Percentiles rank a stretch among this genome's conserved stretches.
Conservation (phyloP, 1,140 invertebrate genomes). For the Papilio glaucus region DNA sequence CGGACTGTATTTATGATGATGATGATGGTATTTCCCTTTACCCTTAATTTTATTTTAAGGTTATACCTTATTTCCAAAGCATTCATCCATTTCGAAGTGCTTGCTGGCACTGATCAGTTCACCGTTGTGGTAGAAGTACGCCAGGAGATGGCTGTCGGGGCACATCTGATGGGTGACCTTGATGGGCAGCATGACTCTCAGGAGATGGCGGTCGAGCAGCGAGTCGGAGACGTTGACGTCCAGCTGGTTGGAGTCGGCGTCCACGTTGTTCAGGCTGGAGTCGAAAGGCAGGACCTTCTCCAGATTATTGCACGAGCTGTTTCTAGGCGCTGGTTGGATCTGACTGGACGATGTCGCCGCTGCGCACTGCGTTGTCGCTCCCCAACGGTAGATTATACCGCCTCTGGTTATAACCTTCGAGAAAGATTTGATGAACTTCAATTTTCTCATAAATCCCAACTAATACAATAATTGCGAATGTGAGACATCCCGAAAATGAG, state of each 20-base stretch:
- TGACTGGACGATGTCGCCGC: conserved; percentile 50
- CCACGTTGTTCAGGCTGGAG: conserved; percentile 29
- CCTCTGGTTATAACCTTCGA: conserved; percentile 75
- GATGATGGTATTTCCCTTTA: too few species aligned
- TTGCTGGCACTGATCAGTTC: conserved; percentile 84
- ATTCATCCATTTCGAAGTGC: conserved; percentile 76
- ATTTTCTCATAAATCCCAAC: too few species aligned
- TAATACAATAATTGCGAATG: too few species aligned
- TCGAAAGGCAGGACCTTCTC: background rate
- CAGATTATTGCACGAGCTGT: conserved; percentile 50
- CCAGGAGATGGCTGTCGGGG: conserved; percentile 85
- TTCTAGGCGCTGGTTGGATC: conserved; percentile 50
- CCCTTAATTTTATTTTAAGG: too few species aligned
- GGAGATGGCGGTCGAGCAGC: conserved; percentile 56
- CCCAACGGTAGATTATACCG: conserved; percentile 75
- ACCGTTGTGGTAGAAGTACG: conserved; percentile 87
- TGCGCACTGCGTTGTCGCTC: conserved; percentile 75
- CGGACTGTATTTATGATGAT: too few species aligned
- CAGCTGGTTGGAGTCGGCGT: conserved; percentile 27
- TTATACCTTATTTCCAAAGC: conserved; percentile 79
- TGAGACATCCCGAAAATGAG: too few species aligned
- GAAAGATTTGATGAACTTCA: conserved; percentile 1
- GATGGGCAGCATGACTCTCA: conserved; percentile 68
- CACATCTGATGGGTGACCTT: conserved; percentile 86
- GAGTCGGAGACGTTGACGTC: conserved; percentile 49